Conservation (phyloP, 2,797 vertebrate genomes). For the Sarcoramphus papa region DNA sequence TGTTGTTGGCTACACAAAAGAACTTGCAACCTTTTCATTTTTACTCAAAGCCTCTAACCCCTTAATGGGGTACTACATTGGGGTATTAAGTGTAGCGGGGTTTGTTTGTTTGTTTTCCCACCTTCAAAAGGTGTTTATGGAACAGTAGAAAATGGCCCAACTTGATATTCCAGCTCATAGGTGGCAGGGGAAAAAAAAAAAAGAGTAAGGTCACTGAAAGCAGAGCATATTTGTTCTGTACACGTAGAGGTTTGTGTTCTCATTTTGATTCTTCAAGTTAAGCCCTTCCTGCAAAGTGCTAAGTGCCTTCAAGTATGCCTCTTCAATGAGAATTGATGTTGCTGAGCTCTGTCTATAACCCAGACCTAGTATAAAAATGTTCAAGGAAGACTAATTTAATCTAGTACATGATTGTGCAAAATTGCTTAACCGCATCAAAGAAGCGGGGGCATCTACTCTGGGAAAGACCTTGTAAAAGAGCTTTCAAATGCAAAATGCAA, state of each 20-base stretch:
- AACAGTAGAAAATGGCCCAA: background rate
- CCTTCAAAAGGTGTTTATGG: background rate
- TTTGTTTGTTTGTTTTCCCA: background rate
- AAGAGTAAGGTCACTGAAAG: background rate
- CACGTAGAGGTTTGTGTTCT: background rate
- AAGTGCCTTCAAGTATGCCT: background rate
- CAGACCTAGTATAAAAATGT: slow-evolving; percentile 4
- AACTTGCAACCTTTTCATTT: background rate
- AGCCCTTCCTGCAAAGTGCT: background rate
- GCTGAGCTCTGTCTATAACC: background rate
- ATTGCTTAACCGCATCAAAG: slow-evolving; percentile 79
- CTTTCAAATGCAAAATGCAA: slow-evolving; percentile 77
- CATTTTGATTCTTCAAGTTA: background rate
- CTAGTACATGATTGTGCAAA: slow-evolving; percentile 61
- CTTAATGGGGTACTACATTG: background rate
- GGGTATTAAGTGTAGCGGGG: background rate
- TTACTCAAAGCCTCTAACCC: background rate
- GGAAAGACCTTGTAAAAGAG: slow-evolving; percentile 66
- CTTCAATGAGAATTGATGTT: background rate
- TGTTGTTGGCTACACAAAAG: background rate
- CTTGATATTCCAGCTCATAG: background rate
- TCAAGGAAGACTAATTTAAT: slow-evolving; percentile 64
- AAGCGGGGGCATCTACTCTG: slow-evolving; percentile 36
- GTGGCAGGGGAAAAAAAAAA: background rate
- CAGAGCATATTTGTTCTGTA: background rate